Conservation (phyloP, 1,140 invertebrate genomes). For the Bombus terrestris region DNA sequence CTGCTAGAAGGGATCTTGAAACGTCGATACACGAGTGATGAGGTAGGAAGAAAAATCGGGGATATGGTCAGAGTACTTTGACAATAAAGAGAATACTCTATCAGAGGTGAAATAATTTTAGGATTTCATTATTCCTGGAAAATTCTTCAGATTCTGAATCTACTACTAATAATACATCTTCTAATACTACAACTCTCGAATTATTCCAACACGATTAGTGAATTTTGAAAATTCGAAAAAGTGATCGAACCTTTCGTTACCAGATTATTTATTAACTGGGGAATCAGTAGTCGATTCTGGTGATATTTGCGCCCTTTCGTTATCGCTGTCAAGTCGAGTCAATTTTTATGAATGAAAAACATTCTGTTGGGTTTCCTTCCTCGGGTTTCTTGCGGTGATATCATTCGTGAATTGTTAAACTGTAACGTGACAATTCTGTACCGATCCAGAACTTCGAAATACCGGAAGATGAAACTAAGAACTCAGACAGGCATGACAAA, state of each 20-base stretch:
- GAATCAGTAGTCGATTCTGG: not conserved
- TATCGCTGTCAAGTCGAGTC: not conserved
- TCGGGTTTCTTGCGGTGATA: not conserved
- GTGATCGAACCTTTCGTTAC: not conserved
- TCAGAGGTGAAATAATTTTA: not conserved
- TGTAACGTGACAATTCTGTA: constrained; percentile 14
- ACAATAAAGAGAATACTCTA: not conserved
- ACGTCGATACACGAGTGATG: not conserved
- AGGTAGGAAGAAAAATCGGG: not conserved
- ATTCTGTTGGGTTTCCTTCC: not conserved
- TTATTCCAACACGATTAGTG: not conserved
- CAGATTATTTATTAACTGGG: not conserved
- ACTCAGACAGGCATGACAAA: constrained; percentile 41
- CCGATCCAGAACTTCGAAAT: constrained; percentile 46
- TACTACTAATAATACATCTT: no score
- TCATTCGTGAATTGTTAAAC: not conserved
- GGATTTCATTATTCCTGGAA: not conserved
- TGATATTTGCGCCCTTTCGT: not conserved
- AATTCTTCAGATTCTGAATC: not conserved
- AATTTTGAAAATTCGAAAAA: not conserved
- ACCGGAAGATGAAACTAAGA: constrained; percentile 55
- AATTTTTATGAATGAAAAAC: no score
- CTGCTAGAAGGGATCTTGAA: not conserved
- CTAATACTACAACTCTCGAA: not conserved
- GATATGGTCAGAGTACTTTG: not conserved